A percentile compares a stretch with the other conserved stretches of the same genome.
These are phyloP conservation scores for Heliconius ismenius DNA, from an alignment of 2,888 invertebrate species.

Conservation along the genomic window DNA sequence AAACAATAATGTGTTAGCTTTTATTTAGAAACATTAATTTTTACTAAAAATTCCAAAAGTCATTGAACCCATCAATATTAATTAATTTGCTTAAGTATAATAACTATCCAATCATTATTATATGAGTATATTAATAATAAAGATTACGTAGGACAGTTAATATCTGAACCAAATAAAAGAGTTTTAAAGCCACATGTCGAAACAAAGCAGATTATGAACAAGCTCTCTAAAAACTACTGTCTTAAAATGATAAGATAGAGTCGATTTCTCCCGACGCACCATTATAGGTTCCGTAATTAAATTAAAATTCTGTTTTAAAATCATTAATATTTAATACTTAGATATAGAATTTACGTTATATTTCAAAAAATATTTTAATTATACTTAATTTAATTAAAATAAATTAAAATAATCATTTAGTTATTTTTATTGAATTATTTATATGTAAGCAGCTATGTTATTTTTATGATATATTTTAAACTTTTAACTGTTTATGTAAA, in stretches of 20 bases:
- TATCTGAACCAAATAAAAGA: slow-evolving; percentile 26
- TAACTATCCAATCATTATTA: neutral
- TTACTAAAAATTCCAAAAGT: too few species aligned
- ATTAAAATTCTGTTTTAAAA: neutral
- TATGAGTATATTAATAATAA: slow-evolving; percentile 1
- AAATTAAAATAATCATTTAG: neutral
- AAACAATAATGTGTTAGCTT: neutral
- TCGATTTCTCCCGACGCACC: neutral
- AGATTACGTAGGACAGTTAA: neutral
- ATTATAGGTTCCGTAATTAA: slow-evolving; percentile 23
- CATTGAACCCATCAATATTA: too few species aligned
- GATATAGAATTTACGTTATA: neutral
- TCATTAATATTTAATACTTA: neutral
- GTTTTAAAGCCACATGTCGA: slow-evolving; percentile 37
- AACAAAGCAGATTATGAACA: slow-evolving; percentile 46
- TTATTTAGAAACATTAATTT: too few species aligned
- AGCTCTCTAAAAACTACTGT: slow-evolving; percentile 47
- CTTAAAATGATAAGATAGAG: slow-evolving; percentile 26
- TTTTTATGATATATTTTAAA: neutral
- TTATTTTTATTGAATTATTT: neutral
- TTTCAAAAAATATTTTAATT: neutral
- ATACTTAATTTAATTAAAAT: neutral
- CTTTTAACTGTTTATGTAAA: too few species aligned
- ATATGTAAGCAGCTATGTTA: neutral
- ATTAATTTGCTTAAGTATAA: neutral